Base-by-base conservation (phyloP, 2,888 invertebrate species). In the Dryobotodes eremita region DNA sequence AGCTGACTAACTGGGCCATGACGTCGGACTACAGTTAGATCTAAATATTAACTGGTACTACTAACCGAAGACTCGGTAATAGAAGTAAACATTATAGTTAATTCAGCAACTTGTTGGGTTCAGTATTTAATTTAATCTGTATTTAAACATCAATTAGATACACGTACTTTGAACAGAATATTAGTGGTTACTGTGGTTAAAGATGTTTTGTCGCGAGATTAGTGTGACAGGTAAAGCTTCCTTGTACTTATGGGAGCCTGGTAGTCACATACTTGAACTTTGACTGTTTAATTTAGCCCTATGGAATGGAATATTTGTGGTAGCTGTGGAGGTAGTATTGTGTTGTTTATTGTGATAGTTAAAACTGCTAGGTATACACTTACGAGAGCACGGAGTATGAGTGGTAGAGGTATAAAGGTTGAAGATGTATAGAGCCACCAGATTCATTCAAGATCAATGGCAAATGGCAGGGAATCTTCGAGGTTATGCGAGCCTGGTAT, bases 1-100 rank as follows among this genome's bases (percentile, higher is more conserved):
- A 46, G 15, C n/a, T 65, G 17, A n/a, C 42, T 23, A 64, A 53
- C 20, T 55, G n/a, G 13, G 31, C 31, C 13, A 66, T 66, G 48
- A 36, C 48, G 55, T 13, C 0, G 20, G 65, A n/a, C 72, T 31
- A 31, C 31, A 55, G 48, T 66, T 61, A 46, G 61, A 71, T 62
- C 48, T 81, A 75, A 82, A 82, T 61, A 55, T 61, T 64, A 46
- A 46, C 68, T 48, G 20, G 50, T 57, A 7, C n/a, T 53, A 23
- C 50, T 26, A 80, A 70, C 20, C 31, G 3, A 57, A 72, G 31
- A 57, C 48, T 76, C 31, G 11, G 31, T 74, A 57, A 66, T 80
- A 62, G 26, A 62, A 71, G 53, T 64, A 61, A 84, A 77, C 62
- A 66, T 71, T 42, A 36, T 31, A 10, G n/a, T 46, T 62, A 62